Percentiles rank a stretch among this genome's conserved stretches.
Evolutionary conservation across 2,888 invertebrate species (phyloP).

Genomic region (Drosophila leonis): DNA sequence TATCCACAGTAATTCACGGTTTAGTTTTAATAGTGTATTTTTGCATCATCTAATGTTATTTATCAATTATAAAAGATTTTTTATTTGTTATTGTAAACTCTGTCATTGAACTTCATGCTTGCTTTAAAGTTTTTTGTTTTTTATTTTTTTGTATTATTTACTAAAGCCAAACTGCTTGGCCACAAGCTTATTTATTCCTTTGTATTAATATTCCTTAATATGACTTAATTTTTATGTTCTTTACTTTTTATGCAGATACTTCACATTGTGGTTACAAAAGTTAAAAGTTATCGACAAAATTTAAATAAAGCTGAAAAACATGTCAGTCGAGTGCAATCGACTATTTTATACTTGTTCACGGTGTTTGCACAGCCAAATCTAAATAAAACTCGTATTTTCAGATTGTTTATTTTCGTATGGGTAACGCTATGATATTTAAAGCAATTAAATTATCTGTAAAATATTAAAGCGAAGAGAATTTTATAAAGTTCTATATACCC

Average conservation of each 20-base stretch:
- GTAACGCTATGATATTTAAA: too few relatives aligned
- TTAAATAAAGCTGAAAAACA: not conserved
- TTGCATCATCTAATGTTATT: not conserved
- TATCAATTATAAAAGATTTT: not conserved
- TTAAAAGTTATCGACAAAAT: not conserved
- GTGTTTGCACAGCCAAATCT: not conserved
- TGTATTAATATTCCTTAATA: not conserved
- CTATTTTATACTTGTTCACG: not conserved
- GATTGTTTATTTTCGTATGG: not conserved
- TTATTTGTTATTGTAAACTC: not conserved
- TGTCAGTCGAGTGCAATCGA: not conserved
- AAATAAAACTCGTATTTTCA: not conserved
- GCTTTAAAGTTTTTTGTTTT: not conserved
- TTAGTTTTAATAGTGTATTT: not conserved
- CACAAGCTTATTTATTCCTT: not conserved
- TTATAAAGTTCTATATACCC: too few relatives aligned
- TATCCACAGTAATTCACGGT: conserved; percentile 8
- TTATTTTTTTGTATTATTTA: not conserved
- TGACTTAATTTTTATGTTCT: not conserved
- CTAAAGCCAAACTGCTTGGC: not conserved
- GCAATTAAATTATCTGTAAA: too few relatives aligned
- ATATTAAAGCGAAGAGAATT: too few relatives aligned
- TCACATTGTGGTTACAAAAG: not conserved
- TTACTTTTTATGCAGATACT: not conserved
- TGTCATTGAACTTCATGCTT: too few relatives aligned